Conservation (phyloP, 2,113 vertebrate genomes). For the Laterallus jamaicensis region DNA sequence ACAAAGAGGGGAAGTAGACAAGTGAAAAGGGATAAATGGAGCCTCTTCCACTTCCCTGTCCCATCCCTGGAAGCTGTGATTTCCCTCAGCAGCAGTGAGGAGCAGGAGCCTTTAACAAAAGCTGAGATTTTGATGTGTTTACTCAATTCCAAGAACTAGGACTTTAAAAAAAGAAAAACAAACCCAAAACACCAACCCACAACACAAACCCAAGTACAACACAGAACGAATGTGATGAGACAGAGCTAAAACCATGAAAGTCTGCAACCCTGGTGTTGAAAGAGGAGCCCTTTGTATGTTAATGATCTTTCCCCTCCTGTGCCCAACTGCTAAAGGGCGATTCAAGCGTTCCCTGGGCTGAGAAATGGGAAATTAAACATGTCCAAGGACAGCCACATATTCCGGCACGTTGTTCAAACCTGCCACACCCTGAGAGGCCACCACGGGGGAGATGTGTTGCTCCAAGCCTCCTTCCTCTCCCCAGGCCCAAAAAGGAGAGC, state of each 20-base stretch:
- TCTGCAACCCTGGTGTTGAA: not conserved
- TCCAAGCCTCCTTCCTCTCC: not conserved
- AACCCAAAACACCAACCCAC: no score
- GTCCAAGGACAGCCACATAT: slow-evolving; percentile 18
- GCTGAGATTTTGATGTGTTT: not conserved
- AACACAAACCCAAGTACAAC: not conserved
- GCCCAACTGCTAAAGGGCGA: slow-evolving; percentile 18
- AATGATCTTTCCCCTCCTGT: slow-evolving; percentile 27
- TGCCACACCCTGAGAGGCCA: slow-evolving; percentile 28
- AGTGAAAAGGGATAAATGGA: not conserved
- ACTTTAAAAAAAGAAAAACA: not conserved
- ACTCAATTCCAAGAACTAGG: not conserved
- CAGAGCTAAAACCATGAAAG: not conserved
- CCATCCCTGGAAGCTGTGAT: not conserved
- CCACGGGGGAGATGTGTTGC: not conserved
- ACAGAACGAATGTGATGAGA: not conserved
- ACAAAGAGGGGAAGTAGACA: not conserved
- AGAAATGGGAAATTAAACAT: not conserved
- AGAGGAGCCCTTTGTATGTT: slow-evolving; percentile 42
- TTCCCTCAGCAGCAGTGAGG: not conserved
- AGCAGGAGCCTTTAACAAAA: not conserved
- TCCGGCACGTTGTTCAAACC: not conserved
- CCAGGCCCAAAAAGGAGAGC: not conserved
- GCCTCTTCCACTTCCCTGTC: not conserved
- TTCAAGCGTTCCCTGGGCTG: not conserved